Conservation (phyloP, 1,140 invertebrate species). For the Sarcophaga bullata region DNA sequence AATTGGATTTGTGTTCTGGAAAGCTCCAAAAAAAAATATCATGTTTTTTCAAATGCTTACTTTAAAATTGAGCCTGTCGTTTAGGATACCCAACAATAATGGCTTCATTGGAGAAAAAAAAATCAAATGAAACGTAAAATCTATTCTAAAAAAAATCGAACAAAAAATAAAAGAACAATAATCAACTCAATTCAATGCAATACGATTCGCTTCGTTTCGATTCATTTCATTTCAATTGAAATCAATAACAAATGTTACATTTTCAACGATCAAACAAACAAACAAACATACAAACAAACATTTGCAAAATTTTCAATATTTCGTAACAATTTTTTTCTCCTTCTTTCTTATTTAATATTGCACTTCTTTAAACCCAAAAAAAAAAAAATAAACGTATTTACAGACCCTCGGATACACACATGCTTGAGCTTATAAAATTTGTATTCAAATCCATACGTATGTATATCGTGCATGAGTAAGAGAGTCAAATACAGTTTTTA, state of each 20-base stretch:
- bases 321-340: neutral
- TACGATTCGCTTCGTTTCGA: neutral
- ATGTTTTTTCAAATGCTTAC: neutral
- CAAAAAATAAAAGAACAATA: neutral
- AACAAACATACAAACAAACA: too few relatives aligned
- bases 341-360: neutral
- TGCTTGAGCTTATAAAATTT: too few relatives aligned
- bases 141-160: too few relatives aligned
- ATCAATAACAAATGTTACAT: constrained; percentile 11
- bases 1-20: neutral
- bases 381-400: too few relatives aligned
- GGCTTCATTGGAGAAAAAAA: neutral
- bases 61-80: neutral
- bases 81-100: neutral
- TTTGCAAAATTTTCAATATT: neutral
- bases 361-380: neutral
- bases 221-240: neutral
- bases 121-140: neutral
- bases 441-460: too few relatives aligned
- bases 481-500: too few relatives aligned
- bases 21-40: neutral
- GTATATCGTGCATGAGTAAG: too few relatives aligned
- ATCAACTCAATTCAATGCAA: neutral
- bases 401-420: too few relatives aligned
- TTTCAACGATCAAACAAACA: neutral